phyloP scores from a whole-genome alignment of 2,888 invertebrate genomes.

The Exocentrus adspersus region DNA sequence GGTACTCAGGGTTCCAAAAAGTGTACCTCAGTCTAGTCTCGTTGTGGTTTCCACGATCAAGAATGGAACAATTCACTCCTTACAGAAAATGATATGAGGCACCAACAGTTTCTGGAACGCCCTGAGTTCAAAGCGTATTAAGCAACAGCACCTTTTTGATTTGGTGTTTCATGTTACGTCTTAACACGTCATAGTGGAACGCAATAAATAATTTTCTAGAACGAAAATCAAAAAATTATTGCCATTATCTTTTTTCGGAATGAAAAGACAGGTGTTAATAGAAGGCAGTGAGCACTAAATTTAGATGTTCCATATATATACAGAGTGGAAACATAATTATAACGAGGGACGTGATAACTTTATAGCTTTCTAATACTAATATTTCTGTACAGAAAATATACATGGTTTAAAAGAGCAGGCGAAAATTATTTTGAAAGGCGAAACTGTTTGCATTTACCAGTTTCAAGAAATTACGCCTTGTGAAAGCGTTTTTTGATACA shows the following conservation, averaged over 20 bases:
- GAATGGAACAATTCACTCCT: too few species aligned
- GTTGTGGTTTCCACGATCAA: too few species aligned
- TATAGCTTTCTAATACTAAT: background rate
- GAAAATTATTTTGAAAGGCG: background rate
- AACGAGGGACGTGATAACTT: background rate
- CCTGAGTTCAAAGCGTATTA: background rate
- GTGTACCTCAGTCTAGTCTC: too few species aligned
- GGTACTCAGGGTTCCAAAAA: too few species aligned
- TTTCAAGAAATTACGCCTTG: too few species aligned
- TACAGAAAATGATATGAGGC: too few species aligned
- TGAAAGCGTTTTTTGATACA: too few species aligned
- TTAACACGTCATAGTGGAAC: background rate
- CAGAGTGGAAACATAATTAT: background rate
- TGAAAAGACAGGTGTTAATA: background rate
- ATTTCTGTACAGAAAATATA: conserved; percentile 1
- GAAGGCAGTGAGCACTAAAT: background rate
- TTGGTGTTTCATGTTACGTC: background rate
- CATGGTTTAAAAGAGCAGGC: background rate
- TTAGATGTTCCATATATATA: background rate
- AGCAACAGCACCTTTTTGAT: background rate
- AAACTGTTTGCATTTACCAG: too few species aligned
- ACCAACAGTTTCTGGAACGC: background rate
- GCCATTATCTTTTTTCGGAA: background rate
- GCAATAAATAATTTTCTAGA: background rate
- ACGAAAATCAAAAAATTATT: background rate